phyloP scores from a whole-genome alignment of 2,113 vertebrate genomes.

The Phocoena sinus region DNA sequence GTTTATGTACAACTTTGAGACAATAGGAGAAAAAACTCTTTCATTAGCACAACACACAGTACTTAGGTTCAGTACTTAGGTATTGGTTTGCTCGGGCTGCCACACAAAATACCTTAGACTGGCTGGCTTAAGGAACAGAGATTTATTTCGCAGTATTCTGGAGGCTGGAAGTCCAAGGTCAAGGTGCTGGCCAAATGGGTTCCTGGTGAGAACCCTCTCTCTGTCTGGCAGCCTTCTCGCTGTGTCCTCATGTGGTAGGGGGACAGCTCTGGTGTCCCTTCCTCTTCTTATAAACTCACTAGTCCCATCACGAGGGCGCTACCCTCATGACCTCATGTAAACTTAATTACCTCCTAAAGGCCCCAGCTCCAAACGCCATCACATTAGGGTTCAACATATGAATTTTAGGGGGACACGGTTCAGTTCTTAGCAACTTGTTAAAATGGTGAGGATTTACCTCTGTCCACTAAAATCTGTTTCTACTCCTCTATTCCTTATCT shows the following conservation, averaged over 20 bases:
- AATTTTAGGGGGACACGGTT: neutral
- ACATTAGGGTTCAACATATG: neutral
- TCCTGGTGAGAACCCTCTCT: neutral
- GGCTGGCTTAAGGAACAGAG: too few species aligned
- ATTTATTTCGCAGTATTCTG: too few species aligned
- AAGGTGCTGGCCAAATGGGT: neutral
- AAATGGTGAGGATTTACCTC: neutral
- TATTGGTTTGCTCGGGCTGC: neutral
- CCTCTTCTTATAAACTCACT: neutral
- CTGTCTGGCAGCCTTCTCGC: neutral
- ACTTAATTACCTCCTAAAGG: neutral
- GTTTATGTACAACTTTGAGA: neutral
- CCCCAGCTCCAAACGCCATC: neutral
- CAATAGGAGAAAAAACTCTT: neutral
- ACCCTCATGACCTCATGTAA: neutral
- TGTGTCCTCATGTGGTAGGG: neutral
- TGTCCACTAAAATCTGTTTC: neutral
- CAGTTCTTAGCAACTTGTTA: neutral
- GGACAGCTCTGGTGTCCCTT: neutral
- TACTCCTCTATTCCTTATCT: neutral
- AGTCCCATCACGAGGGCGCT: neutral
- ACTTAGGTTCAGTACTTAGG: neutral
- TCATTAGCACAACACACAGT: neutral
- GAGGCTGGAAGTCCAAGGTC: neutral
- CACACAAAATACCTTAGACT: rapidly evolving